These are phyloP conservation scores for Corticium candelabrum DNA, from an alignment of 37 sponge, comb jelly and placozoan species.

Conservation along the genomic window DNA sequence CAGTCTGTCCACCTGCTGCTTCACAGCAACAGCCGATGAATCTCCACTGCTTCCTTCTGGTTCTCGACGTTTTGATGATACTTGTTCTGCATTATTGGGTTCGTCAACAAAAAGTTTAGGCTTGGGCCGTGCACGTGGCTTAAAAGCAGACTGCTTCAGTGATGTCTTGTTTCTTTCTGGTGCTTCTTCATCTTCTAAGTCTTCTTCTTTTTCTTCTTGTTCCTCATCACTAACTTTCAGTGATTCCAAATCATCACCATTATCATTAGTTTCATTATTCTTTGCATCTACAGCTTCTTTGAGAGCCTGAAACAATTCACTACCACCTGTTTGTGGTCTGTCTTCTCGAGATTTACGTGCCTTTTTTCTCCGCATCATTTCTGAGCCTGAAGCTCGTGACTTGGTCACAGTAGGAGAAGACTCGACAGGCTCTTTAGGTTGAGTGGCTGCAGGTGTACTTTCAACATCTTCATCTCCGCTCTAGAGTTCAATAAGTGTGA, in stretches of 20 bases:
- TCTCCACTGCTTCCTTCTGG: neutral
- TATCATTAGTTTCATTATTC: no score
- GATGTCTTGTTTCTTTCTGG: neutral
- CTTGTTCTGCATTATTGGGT: neutral
- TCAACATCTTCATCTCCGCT: no score
- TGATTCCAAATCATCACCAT: neutral
- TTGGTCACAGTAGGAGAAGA: no score
- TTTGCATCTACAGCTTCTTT: no score
- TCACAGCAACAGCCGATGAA: neutral
- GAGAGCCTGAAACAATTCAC: neutral
- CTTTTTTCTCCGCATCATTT: neutral
- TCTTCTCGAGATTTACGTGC: neutral
- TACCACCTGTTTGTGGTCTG: neutral
- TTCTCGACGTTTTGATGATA: neutral
- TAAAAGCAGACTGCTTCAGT: constrained; percentile 16
- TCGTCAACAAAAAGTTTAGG: constrained; percentile 1
- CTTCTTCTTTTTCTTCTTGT: neutral
- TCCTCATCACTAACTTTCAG: neutral
- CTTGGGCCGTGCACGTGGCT: constrained; percentile 27
- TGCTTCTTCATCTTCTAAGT: neutral
- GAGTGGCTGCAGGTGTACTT: no score
- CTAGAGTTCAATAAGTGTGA: no score
- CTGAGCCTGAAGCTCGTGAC: no score
- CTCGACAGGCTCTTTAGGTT: no score
- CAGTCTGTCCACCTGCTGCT: neutral